A percentile compares a stretch with the other conserved stretches of the same genome.
Evolutionary conservation across 2,113 vertebrate species (phyloP).

Genomic region (Gallinago media): DNA sequence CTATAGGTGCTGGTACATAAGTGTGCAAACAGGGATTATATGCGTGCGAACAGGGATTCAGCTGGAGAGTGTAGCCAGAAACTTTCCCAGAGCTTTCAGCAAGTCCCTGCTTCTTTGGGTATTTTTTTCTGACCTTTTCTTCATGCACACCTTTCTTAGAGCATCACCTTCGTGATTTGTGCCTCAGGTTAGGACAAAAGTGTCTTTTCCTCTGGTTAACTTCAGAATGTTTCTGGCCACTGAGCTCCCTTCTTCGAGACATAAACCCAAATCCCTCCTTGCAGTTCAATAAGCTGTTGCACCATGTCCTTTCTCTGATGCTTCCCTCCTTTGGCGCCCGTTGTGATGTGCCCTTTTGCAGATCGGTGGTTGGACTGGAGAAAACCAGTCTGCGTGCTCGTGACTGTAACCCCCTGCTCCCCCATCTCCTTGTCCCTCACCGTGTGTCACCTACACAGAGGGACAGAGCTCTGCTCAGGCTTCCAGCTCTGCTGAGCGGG

Average conservation of each 20-base stretch:
- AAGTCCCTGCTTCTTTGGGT: neutral
- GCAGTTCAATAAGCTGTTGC: neutral
- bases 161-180: neutral
- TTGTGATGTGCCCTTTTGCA: neutral
- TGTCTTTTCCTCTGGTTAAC: neutral
- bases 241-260: neutral
- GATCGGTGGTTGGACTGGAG: neutral
- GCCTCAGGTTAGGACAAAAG: neutral
- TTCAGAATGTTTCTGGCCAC: neutral
- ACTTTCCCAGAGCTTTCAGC: neutral
- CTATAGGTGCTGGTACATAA: neutral
- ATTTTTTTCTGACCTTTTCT: neutral
- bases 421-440: neutral
- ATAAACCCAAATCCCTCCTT: neutral
- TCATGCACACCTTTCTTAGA: neutral
- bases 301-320: neutral
- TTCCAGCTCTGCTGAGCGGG: neutral
- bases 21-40: neutral
- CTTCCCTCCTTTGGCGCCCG: neutral
- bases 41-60: neutral
- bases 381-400: neutral
- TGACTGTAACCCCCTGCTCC: neutral
- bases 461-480: neutral
- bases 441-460: neutral
- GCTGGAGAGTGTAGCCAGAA: neutral